phyloP scores from a whole-genome alignment of 2,797 vertebrate species.

The Sylvilagus floridanus region DNA sequence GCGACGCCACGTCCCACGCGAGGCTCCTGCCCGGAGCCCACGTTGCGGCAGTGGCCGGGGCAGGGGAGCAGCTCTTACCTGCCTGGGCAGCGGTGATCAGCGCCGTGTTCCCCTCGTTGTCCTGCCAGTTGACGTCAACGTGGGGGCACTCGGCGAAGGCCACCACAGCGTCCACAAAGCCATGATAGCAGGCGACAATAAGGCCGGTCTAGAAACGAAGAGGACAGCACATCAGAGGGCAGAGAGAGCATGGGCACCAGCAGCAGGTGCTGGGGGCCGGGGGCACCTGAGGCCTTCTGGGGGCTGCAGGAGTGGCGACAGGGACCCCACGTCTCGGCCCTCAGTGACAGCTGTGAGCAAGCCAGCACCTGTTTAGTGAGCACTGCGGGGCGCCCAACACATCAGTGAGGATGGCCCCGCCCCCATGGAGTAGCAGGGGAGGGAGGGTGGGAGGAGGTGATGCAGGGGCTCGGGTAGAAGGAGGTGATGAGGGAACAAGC shows the following conservation, averaged over 20 bases:
- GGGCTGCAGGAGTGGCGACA: accelerated
- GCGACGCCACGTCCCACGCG: accelerated
- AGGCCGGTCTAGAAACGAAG: constrained; percentile 92
- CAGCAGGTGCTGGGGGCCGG: background rate
- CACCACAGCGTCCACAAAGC: constrained; percentile 95
- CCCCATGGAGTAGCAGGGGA: background rate
- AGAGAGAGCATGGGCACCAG: background rate
- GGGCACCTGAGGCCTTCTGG: background rate
- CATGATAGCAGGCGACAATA: constrained; percentile 96
- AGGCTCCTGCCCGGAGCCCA: background rate
- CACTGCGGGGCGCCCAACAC: accelerated
- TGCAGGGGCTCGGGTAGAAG: background rate
- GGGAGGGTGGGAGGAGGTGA: too few relatives aligned
- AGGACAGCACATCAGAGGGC: constrained; percentile 65
- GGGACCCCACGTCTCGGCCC: accelerated
- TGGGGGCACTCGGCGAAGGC: constrained; percentile 95
- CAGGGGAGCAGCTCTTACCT: constrained; percentile 89
- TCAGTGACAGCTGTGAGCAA: accelerated
- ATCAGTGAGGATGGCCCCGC: accelerated
- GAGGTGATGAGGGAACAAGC: background rate
- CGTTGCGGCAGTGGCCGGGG: accelerated
- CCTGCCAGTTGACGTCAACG: constrained; percentile 97
- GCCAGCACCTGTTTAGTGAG: background rate
- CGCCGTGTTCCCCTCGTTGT: constrained; percentile 97
- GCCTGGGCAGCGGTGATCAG: constrained; percentile 97